Base-by-base conservation (phyloP, 2,113 vertebrate genomes). In the Anoura caudifer region DNA sequence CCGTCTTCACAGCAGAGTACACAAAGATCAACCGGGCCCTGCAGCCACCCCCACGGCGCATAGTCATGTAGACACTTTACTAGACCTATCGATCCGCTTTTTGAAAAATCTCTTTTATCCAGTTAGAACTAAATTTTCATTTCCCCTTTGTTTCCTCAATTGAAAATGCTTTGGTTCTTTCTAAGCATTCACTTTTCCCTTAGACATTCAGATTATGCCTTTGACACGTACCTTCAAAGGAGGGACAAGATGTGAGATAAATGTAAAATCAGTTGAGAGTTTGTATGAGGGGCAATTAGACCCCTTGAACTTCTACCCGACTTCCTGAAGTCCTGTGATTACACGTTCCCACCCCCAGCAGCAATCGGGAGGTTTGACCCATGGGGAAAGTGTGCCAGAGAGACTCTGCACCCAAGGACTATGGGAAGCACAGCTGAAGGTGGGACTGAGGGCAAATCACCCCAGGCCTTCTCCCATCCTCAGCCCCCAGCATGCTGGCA, bases 1-100 rank as follows among this genome's bases (percentile, higher is more conserved):
- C 83, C 92, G 90, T 88, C 76, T 92, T 88, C 81, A 82, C 79
- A 54, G 50, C 87, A 65, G 43, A 82, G 45, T 15, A 67, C n/a
- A 63, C 79, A 80, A 33, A 89, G 84, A 88, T 87, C 50, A 75
- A 6, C 43, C 0, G 5, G n/a, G 80, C 59, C 61, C 65, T 72
- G 70, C 2, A 31, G 50, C 5, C 22, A 28, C n/a, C 15, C 63
- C 43, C 3, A 3, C 3, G 4, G n/a, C 38, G 17, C 69, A 31
- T 36, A 22, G 59, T 67, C 47, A 86, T 19, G 70, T 47, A 67
- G 52, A 72, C 15, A 28, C 11, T 52, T 69, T 24, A 12, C 83
- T 79, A 54, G 33, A 87, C 16, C 28, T 7, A 13, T 28, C 0
- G 0, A 33, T 47, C 47, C 83, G 41, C 19, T 77, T 79, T 94